Percentiles rank a stretch among this genome's conserved stretches.
phyloP scores from a whole-genome alignment of 2,888 invertebrate genomes.

The Archips crataeganus region DNA sequence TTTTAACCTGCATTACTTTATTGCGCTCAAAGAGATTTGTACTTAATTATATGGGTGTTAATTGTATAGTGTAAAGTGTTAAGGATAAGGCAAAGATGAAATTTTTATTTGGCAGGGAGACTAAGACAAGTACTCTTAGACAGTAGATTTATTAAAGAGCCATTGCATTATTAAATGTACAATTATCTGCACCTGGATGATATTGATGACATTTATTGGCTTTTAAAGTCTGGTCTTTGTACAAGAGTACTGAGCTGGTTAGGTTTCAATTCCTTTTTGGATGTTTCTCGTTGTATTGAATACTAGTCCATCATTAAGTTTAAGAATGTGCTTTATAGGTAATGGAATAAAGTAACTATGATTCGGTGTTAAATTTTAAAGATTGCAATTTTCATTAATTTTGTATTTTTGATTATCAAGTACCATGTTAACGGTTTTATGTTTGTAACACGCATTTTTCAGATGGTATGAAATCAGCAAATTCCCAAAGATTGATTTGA shows the following conservation, averaged over 20 bases:
- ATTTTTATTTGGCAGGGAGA: conserved; percentile 47
- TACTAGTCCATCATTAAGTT: conserved; percentile 74
- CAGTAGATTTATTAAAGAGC: conserved; percentile 6
- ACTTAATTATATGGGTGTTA: conserved; percentile 51
- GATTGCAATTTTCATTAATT: conserved; percentile 8
- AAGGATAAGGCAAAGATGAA: conserved; percentile 8
- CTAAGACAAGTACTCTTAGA: neutral
- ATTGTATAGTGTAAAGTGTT: conserved; percentile 1
- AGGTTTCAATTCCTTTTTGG: conserved; percentile 26
- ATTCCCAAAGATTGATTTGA: conserved; percentile 35
- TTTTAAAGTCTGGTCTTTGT: neutral
- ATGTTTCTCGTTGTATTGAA: conserved; percentile 65
- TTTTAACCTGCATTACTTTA: conserved; percentile 47
- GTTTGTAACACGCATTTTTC: conserved; percentile 9
- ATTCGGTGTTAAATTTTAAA: conserved; percentile 13
- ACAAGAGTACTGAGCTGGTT: conserved; percentile 19
- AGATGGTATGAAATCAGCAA: conserved; percentile 18
- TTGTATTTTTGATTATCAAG: neutral
- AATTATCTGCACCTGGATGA: neutral
- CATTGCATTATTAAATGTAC: neutral
- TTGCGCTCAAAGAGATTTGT: conserved; percentile 62
- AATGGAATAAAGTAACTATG: conserved; percentile 6
- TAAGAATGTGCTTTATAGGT: conserved; percentile 38
- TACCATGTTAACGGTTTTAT: neutral
- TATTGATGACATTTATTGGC: neutral